phyloP scores from a whole-genome alignment of 2,113 vertebrate genomes.

The Carassius carassius region DNA sequence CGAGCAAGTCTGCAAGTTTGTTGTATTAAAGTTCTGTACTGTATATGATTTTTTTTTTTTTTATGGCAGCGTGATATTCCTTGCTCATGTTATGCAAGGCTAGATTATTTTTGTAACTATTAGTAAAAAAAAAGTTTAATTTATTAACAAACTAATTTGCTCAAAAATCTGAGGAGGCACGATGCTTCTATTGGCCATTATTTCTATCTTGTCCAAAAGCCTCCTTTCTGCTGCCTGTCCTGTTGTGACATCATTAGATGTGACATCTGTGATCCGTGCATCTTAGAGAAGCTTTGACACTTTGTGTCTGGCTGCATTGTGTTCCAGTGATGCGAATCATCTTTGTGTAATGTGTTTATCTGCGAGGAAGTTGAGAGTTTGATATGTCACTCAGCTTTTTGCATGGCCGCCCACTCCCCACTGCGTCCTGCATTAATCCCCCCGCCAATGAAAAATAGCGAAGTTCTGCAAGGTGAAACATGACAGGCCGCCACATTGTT shows the following conservation, averaged over 20 bases:
- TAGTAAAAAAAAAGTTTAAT: no score
- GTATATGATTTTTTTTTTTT: neutral
- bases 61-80: neutral
- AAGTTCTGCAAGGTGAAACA: slow-evolving; percentile 49
- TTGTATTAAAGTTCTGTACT: neutral
- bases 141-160: neutral
- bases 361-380: slow-evolving; percentile 26
- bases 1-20: neutral
- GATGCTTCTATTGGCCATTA: neutral
- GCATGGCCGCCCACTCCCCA: slow-evolving; percentile 9
- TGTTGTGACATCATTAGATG: slow-evolving; percentile 9
- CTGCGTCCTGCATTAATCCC: slow-evolving; percentile 34
- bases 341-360: slow-evolving; percentile 24
- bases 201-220: neutral
- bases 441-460: slow-evolving; percentile 19
- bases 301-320: slow-evolving; percentile 20
- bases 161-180: neutral
- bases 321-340: slow-evolving; percentile 27
- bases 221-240: neutral
- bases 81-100: neutral
- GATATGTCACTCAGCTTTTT: slow-evolving; percentile 35
- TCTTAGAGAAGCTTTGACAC: slow-evolving; percentile 19
- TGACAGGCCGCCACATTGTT: slow-evolving; percentile 44
- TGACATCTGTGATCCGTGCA: neutral
- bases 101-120: neutral